These are phyloP conservation scores for Myioborus melanocephalus DNA, from an alignment of 2,797 vertebrate genomes.

Conservation along the genomic window DNA sequence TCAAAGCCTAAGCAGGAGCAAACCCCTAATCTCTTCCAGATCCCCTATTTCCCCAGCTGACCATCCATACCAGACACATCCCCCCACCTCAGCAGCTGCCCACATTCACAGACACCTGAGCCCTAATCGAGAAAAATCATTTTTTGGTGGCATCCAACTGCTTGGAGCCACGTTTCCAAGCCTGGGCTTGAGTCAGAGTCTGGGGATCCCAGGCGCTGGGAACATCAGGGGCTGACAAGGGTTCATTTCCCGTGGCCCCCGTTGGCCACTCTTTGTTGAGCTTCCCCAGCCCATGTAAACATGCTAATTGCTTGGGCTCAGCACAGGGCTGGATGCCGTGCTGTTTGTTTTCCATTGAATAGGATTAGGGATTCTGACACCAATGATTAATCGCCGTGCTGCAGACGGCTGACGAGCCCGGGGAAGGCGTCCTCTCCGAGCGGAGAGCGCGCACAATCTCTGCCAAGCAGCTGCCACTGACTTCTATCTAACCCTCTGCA, in stretches of 20 bases:
- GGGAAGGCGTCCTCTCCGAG: conserved; percentile 88
- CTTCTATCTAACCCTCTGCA: conserved; percentile 70
- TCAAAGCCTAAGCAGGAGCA: neutral
- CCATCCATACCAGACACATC: neutral
- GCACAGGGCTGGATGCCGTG: conserved; percentile 82
- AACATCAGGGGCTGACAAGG: conserved; percentile 49
- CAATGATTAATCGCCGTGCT: conserved; percentile 94
- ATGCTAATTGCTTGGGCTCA: conserved; percentile 73
- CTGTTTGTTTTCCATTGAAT: conserved; percentile 93
- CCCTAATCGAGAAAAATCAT: neutral
- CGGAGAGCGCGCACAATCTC: conserved; percentile 80
- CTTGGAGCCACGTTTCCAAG: neutral
- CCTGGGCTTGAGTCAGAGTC: conserved; percentile 2
- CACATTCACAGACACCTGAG: neutral
- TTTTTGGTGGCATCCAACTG: neutral
- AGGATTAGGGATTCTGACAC: conserved; percentile 94
- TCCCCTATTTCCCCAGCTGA: neutral
- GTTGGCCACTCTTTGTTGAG: conserved; percentile 73
- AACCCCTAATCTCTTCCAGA: neutral
- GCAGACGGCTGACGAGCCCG: conserved; percentile 89
- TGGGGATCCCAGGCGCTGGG: neutral
- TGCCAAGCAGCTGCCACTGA: conserved; percentile 75
- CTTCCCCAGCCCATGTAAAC: conserved; percentile 67
- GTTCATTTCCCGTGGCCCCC: conserved; percentile 58
- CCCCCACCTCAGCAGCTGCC: neutral